These are phyloP conservation scores for Probaryconus sp. DNA, from an alignment of 1,140 invertebrate genomes.

Conservation along the genomic window DNA sequence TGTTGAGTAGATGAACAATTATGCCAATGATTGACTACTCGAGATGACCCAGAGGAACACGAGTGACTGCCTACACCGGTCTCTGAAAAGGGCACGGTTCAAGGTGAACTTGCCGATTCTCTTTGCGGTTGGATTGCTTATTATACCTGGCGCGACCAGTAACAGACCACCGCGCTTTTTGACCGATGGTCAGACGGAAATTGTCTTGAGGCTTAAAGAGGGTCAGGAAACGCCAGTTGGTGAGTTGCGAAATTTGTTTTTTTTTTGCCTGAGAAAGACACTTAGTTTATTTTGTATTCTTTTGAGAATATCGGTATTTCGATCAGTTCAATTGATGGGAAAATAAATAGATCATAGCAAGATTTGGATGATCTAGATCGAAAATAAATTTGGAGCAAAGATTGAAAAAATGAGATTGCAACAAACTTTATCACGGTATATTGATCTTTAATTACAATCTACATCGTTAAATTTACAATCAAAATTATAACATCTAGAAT, in stretches of 20 bases:
- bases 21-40: slow-evolving; percentile 48
- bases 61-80: slow-evolving; percentile 19
- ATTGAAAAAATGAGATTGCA: no score
- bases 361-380: no score
- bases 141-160: slow-evolving; percentile 67
- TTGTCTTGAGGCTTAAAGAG: slow-evolving; percentile 92
- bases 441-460: no score
- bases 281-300: no score
- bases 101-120: slow-evolving; percentile 39
- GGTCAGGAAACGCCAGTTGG: slow-evolving; percentile 90
- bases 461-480: no score
- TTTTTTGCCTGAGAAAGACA: neutral
- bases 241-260: slow-evolving; percentile 76
- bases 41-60: slow-evolving; percentile 50
- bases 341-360: no score
- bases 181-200: slow-evolving; percentile 92
- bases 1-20: slow-evolving; percentile 45
- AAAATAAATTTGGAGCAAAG: no score
- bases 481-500: no score
- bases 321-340: no score
- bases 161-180: slow-evolving; percentile 91
- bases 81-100: slow-evolving; percentile 46
- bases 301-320: no score
- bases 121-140: slow-evolving; percentile 36
- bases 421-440: no score